Evolutionary conservation across 2,888 invertebrate genomes (phyloP).

Genomic region (Patella pellucida): DNA sequence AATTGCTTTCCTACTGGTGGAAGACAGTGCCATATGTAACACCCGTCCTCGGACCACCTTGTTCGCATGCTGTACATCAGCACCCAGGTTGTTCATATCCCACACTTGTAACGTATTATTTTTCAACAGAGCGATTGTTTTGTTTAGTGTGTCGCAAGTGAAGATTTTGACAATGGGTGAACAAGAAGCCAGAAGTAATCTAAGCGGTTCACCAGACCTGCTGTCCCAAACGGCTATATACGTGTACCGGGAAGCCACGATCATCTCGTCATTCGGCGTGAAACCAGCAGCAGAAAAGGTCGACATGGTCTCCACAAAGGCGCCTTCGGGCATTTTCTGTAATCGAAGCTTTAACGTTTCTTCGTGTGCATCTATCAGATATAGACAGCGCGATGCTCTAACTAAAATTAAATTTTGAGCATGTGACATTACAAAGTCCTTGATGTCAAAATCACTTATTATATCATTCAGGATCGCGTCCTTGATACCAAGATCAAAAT

Average conservation of each 20-base stretch:
- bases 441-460: constrained; percentile 53
- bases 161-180: constrained; percentile 56
- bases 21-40: constrained; percentile 38
- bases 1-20: constrained; percentile 38
- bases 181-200: constrained; percentile 55
- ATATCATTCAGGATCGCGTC: constrained; percentile 44
- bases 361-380: constrained; percentile 46
- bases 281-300: constrained; percentile 61
- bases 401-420: constrained; percentile 47
- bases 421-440: constrained; percentile 48
- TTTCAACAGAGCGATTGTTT: constrained; percentile 54
- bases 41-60: constrained; percentile 52
- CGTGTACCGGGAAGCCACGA: constrained; percentile 59
- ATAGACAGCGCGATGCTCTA: constrained; percentile 51
- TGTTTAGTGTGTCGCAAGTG: constrained; percentile 53
- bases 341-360: constrained; percentile 46
- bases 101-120: constrained; percentile 63
- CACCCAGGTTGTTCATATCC: constrained; percentile 62
- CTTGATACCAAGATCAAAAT: constrained; percentile 49
- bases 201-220: constrained; percentile 48
- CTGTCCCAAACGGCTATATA: constrained; percentile 63
- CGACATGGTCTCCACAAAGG: constrained; percentile 55
- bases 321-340: constrained; percentile 51
- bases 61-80: constrained; percentile 52
- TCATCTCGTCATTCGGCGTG: constrained; percentile 51